Evolutionary conservation across 23 tunicate species (phyloP), one percentile per base, ranked within the genome.

Genomic region (Phallusia fumigata): DNA sequence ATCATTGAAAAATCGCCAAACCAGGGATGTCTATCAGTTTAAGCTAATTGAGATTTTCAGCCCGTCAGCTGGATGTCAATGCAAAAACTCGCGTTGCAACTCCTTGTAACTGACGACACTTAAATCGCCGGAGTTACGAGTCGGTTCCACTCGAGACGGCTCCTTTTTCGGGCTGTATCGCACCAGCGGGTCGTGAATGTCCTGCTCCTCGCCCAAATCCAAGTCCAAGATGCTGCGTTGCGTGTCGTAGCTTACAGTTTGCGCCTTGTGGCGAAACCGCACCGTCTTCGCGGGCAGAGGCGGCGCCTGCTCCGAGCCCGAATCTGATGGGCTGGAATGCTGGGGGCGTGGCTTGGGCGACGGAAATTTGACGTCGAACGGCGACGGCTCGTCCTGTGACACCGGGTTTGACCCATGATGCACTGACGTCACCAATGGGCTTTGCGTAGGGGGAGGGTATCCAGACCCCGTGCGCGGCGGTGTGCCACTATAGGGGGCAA

Each of bases 121-220:
- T 16, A 18, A 31, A 30, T 33, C 34, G 65, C n/a, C 36, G 6
- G 69, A 36, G 1, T 32, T 65, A 19, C 44, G 79, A 3, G 44
- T 51, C 33, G 36, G 69, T 74, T 26, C 73, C 30, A n/a, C 30
- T 1, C 69, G 69, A 3, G 10, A 5, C 1, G 19, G 51, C 36
- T 52, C 83, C 33, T 45, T 79, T 40, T 80, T 78, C 13, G 97
- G 97, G 65, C 82, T 85, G 73, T 84, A 88, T 18, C 93, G 65
- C 79, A 89, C 73, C 35, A 94, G 80, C 0, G 98, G 88, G 75
- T 87, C 74, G 80, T 89, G 98, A 33, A 83, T 80, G 73, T 94
- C 98, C 19, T 86, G 72, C 30, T 94, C 98, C 81, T 94, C 98
- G 6, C 98, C 98, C 95, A 94, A 89, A 82, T 87, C 84, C 64